phyloP scores from a whole-genome alignment of 2,113 vertebrate genomes.

The pig (Sus scrofa) region DNA sequence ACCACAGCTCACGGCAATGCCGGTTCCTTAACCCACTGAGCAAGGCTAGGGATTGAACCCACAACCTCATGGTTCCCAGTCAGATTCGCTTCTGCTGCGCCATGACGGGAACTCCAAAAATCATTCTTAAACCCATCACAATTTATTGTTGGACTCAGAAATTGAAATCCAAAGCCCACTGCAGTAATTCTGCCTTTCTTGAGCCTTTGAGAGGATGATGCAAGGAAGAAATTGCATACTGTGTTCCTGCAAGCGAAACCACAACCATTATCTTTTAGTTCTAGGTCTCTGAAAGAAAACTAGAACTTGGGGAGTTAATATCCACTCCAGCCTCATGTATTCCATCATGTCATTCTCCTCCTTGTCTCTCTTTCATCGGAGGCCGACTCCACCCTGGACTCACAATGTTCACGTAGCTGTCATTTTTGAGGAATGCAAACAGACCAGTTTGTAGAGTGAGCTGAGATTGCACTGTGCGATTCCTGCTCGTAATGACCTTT shows the following conservation, averaged over 20 bases:
- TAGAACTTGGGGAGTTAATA: not conserved
- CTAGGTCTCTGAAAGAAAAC: not conserved
- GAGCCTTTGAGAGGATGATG: not conserved
- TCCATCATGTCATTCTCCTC: not conserved
- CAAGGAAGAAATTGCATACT: not conserved
- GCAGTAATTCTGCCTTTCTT: not conserved
- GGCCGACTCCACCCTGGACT: slow-evolving; percentile 13
- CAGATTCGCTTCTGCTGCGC: too few relatives aligned
- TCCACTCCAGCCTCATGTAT: not conserved
- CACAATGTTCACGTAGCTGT: slow-evolving; percentile 79
- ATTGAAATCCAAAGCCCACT: not conserved
- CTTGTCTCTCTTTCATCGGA: not conserved
- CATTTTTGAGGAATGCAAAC: slow-evolving; percentile 84
- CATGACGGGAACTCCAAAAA: too few relatives aligned
- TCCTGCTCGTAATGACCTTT: slow-evolving; percentile 82
- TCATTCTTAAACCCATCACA: not conserved
- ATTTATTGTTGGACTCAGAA: not conserved
- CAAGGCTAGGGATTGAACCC: too few relatives aligned
- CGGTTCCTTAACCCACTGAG: too few relatives aligned
- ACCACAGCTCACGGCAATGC: too few relatives aligned
- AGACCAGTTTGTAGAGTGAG: slow-evolving; percentile 83
- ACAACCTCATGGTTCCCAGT: too few relatives aligned
- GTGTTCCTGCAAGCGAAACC: not conserved
- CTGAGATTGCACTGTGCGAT: slow-evolving; percentile 68
- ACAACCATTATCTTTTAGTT: not conserved